Conservation (phyloP, 37 sponge, comb jelly and placozoan genomes). For the Halisarca cf. caerulea region DNA sequence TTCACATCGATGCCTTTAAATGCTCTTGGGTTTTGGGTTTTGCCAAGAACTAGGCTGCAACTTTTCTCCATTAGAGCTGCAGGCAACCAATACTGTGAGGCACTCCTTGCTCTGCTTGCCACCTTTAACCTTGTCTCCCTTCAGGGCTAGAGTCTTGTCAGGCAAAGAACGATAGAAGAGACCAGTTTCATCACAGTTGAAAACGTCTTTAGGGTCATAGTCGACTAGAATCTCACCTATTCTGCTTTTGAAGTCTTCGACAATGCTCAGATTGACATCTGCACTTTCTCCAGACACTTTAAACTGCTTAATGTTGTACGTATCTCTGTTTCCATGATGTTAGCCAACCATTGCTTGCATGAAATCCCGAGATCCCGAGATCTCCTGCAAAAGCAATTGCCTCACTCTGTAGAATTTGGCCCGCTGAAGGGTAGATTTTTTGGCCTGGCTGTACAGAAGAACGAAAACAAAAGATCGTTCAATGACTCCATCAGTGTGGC, state of each 20-base stretch:
- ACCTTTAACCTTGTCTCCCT: constrained; percentile 3
- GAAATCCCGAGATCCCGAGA: not conserved
- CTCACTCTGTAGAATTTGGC: constrained; percentile 7
- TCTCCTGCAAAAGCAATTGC: not conserved
- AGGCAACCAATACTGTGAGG: not conserved
- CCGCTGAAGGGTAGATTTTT: not conserved
- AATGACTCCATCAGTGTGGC: no score
- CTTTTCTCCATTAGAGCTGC: not conserved
- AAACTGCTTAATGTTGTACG: no score
- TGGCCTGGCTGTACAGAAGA: no score
- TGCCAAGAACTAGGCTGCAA: constrained; percentile 3
- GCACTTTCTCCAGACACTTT: no score
- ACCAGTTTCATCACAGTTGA: no score
- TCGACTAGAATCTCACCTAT: not conserved
- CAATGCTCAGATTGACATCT: no score
- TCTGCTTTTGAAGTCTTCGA: not conserved
- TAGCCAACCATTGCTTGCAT: no score
- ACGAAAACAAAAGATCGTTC: no score
- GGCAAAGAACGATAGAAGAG: no score
- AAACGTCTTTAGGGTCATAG: no score
- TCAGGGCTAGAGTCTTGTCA: no score
- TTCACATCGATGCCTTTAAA: not conserved
- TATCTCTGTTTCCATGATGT: no score
- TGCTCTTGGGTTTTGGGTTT: not conserved
- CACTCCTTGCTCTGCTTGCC: not conserved